Percentiles rank a stretch among this genome's conserved stretches.
Evolutionary conservation across 2,113 vertebrate species (phyloP).

Genomic region (Platysteira castanea): DNA sequence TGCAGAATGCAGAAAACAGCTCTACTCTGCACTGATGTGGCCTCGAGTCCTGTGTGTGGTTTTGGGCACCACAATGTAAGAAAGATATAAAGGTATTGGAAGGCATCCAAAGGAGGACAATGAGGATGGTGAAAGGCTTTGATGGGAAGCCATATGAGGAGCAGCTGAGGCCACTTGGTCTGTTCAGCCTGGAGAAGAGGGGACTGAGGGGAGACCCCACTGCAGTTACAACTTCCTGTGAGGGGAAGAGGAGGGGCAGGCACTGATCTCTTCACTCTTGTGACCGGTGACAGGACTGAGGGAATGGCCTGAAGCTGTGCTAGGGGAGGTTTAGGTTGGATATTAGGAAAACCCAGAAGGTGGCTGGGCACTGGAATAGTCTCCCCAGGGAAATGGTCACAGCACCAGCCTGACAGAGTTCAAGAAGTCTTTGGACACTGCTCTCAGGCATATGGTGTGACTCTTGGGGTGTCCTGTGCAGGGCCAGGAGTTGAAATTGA

Average conservation of each 20-base stretch:
- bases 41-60: neutral
- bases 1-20: neutral
- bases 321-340: neutral
- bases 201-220: neutral
- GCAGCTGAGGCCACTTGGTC: accelerated
- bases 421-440: neutral
- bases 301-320: neutral
- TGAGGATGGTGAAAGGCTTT: too few species aligned
- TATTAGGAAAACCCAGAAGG: neutral
- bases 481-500: neutral
- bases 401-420: neutral
- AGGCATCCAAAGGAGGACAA: neutral
- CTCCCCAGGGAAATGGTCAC: neutral
- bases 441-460: accelerated
- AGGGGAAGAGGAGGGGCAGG: neutral
- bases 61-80: neutral
- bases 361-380: neutral
- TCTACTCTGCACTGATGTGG: neutral
- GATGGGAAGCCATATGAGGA: accelerated
- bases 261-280: neutral
- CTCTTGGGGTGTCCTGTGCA: neutral
- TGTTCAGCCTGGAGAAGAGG: neutral
- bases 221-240: neutral
- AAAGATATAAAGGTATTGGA: neutral
- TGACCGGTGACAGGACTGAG: neutral